Percentiles rank a stretch among this genome's conserved stretches.
Evolutionary conservation across 2,888 invertebrate species (phyloP).

Genomic region (Euclidia mi): DNA sequence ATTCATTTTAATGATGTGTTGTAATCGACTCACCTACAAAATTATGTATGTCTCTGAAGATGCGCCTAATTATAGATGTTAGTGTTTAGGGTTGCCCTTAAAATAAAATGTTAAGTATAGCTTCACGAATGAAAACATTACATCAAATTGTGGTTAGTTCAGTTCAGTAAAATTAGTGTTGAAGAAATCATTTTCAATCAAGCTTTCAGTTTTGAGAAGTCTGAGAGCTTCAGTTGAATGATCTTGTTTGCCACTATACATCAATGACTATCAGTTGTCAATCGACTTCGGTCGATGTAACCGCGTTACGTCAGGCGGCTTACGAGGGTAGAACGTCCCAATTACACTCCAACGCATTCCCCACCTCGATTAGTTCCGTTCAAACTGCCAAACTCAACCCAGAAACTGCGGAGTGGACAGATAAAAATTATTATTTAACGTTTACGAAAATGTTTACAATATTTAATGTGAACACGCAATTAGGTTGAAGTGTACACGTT

Average conservation of each 20-base stretch:
- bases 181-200: too few species aligned
- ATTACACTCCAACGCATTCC: constrained; percentile 20
- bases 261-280: background rate
- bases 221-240: too few species aligned
- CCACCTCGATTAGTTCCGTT: constrained; percentile 13
- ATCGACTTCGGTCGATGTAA: constrained; percentile 9
- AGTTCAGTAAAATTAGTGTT: too few species aligned
- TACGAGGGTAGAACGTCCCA: constrained; percentile 7
- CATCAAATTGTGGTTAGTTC: too few species aligned
- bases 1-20: too few species aligned
- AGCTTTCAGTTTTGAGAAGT: too few species aligned
- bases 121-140: too few species aligned
- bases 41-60: too few species aligned
- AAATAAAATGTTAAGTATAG: too few species aligned
- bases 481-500: constrained; percentile 43
- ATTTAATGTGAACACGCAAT: constrained; percentile 31
- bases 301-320: constrained; percentile 5
- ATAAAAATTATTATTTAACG: constrained; percentile 44
- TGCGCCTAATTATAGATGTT: too few species aligned
- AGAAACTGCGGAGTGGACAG: constrained; percentile 21
- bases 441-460: constrained; percentile 29
- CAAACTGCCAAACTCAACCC: constrained; percentile 19
- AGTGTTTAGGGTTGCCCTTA: too few species aligned
- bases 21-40: too few species aligned
- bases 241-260: background rate